Evolutionary conservation across 2,113 vertebrate genomes (phyloP).

Genomic region (Alectura lathami): DNA sequence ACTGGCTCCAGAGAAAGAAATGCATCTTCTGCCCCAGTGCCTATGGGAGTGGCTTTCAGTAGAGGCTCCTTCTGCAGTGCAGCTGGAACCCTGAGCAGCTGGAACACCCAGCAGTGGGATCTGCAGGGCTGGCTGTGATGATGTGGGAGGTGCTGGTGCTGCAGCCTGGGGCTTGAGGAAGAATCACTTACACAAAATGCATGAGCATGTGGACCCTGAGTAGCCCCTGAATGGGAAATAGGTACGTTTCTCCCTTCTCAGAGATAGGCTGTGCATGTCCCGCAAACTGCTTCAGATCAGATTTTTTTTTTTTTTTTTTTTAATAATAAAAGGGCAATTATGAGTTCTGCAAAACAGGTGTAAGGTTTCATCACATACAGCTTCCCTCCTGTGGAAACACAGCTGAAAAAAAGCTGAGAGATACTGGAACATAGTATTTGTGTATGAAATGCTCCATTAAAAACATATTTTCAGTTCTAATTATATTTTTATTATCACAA

Average conservation of each 20-base stretch:
- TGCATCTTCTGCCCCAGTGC: not conserved
- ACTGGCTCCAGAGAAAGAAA: not conserved
- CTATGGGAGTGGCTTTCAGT: not conserved
- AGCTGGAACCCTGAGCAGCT: not conserved
- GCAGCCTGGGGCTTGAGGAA: not conserved
- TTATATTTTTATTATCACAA: not conserved
- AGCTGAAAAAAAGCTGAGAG: not conserved
- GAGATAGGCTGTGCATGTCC: accelerated
- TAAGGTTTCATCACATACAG: not conserved
- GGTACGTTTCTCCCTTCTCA: not conserved
- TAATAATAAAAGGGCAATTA: not conserved
- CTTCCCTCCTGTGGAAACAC: not conserved
- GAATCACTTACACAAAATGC: not conserved
- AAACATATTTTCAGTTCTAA: slow-evolving; percentile 1
- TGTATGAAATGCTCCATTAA: not conserved
- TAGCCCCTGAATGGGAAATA: accelerated
- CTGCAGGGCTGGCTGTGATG: not conserved
- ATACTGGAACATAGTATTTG: not conserved
- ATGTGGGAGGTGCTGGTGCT: not conserved
- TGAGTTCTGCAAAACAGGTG: not conserved
- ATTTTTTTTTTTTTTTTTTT: too few species aligned
- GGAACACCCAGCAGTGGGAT: not conserved
- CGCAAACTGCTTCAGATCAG: not conserved
- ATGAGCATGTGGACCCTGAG: not conserved
- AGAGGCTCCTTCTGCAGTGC: accelerated